phyloP scores from a whole-genome alignment of 2,888 invertebrate genomes.

The Mimumesa dahlbomi region DNA sequence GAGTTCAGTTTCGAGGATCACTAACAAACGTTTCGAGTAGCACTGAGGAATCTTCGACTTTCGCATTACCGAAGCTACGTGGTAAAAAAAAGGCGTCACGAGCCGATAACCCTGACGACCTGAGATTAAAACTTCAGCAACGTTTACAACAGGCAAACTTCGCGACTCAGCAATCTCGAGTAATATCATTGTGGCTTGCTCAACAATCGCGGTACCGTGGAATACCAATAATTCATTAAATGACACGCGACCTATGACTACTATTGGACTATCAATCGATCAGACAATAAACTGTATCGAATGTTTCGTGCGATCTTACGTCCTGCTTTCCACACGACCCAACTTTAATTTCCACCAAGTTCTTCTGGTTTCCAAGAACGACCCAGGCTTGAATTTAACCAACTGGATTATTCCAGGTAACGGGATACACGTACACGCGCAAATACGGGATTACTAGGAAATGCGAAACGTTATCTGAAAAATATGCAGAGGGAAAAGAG shows the following conservation, averaged over 20 bases:
- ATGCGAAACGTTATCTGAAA: background rate
- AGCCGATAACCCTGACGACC: conserved; percentile 66
- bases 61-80: conserved; percentile 50
- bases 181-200: conserved; percentile 16
- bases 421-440: no score
- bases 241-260: no score
- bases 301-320: no score
- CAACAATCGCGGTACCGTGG: background rate
- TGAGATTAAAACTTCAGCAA: conserved; percentile 58
- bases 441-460: no score
- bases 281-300: no score
- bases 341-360: no score
- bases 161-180: conserved; percentile 2
- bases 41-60: conserved; percentile 59
- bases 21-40: conserved; percentile 35
- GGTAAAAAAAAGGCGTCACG: conserved; percentile 43
- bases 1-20: conserved; percentile 42
- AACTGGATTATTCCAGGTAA: no score
- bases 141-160: conserved; percentile 25
- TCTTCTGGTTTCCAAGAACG: no score
- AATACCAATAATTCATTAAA: no score
- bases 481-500: background rate
- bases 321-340: no score
- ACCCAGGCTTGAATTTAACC: no score
- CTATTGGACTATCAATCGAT: no score